These are phyloP conservation scores for Lithodes maja DNA, from an alignment of 2,888 invertebrate genomes.

Conservation along the genomic window DNA sequence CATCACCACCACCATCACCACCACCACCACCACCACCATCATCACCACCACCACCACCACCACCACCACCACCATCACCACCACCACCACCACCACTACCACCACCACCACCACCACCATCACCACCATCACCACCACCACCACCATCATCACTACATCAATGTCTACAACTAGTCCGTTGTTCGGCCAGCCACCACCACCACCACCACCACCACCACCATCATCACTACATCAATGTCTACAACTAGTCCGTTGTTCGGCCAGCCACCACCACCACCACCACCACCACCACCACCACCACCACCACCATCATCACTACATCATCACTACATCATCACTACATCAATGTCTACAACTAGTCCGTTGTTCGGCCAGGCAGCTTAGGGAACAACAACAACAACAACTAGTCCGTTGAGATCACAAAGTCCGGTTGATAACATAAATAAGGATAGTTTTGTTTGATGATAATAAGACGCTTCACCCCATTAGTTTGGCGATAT, in stretches of 20 bases:
- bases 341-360: slow-evolving; percentile 54
- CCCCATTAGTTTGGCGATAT: no score
- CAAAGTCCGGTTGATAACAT: slow-evolving; percentile 60
- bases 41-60: slow-evolving; percentile 46
- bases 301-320: no score
- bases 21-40: slow-evolving; percentile 2
- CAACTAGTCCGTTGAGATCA: slow-evolving; percentile 41
- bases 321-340: no score
- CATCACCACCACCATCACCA: not conserved
- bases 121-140: slow-evolving; percentile 12
- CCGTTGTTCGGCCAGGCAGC: no score
- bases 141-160: not conserved
- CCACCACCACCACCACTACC: no score
- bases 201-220: slow-evolving; percentile 7
- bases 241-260: slow-evolving; percentile 35
- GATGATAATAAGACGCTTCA: no score
- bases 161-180: no score
- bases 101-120: no score
- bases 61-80: slow-evolving; percentile 15
- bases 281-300: slow-evolving; percentile 16
- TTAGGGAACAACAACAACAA: no score
- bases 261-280: slow-evolving; percentile 54
- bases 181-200: no score
- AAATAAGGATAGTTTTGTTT: slow-evolving; percentile 49
- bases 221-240: no score